Evolutionary conservation across 2,113 vertebrate species (phyloP).

Genomic region (Mystacornis crossleyi): DNA sequence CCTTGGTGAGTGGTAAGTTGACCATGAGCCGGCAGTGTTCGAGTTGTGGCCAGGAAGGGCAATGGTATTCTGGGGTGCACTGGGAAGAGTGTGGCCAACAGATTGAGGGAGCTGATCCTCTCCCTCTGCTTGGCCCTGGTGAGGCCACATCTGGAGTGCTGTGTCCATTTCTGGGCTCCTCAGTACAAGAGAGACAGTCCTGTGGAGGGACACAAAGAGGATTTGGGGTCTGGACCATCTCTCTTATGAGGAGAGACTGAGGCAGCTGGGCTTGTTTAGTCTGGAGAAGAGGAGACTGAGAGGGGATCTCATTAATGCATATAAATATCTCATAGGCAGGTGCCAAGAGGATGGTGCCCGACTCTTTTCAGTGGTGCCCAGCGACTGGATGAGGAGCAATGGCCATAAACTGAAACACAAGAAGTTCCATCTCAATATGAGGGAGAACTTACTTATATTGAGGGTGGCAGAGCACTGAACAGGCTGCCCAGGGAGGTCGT

Average conservation of each 20-base stretch:
- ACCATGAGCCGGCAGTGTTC: not conserved
- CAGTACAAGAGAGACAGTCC: not conserved
- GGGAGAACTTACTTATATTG: not conserved
- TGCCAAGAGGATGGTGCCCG: not conserved
- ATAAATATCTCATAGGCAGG: not conserved
- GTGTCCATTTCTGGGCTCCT: not conserved
- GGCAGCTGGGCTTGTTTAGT: not conserved
- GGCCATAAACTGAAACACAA: not conserved
- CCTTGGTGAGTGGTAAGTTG: not conserved
- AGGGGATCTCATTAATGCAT: not conserved
- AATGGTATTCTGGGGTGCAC: not conserved
- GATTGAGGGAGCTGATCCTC: not conserved
- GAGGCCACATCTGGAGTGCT: not conserved
- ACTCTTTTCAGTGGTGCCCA: not conserved
- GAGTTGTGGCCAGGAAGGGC: not conserved
- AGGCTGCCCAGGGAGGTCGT: not conserved
- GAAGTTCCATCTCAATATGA: not conserved
- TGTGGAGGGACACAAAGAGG: not conserved
- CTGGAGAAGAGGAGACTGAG: not conserved
- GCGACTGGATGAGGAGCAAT: not conserved
- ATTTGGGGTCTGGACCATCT: not conserved
- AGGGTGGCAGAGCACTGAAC: not conserved
- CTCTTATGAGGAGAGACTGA: not conserved
- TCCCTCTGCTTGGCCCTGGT: fast-evolving
- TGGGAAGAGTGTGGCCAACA: not conserved